These are phyloP conservation scores for Hyla sarda DNA, from an alignment of 2,113 vertebrate genomes.

Conservation along the genomic window DNA sequence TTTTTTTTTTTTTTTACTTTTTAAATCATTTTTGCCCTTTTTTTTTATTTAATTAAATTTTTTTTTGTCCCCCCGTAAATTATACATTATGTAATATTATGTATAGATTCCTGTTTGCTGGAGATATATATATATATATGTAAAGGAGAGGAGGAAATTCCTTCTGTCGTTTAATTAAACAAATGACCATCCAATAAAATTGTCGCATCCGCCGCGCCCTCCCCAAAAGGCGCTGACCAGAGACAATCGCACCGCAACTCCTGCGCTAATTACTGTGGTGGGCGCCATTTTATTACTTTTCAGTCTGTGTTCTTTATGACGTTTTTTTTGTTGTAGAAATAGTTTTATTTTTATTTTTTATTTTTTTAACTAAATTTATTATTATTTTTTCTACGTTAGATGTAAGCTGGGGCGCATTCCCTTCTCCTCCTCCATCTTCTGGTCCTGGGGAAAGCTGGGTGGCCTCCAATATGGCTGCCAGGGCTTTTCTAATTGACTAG, in stretches of 20 bases:
- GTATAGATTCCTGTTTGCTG: slow-evolving; percentile 70
- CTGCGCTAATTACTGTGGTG: no score
- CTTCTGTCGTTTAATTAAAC: slow-evolving; percentile 69
- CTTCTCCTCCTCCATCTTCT: no score
- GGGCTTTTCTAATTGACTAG: neutral
- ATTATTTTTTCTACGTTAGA: neutral
- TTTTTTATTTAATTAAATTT: no score
- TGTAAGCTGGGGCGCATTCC: no score
- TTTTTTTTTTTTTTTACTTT: slow-evolving; percentile 65
- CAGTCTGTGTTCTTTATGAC: neutral
- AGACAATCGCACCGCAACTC: neutral
- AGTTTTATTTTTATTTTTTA: neutral
- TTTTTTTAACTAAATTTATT: neutral
- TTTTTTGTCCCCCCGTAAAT: slow-evolving; percentile 61
- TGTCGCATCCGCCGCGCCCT: slow-evolving; percentile 56
- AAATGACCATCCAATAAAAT: slow-evolving; percentile 66
- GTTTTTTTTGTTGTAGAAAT: neutral
- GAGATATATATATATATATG: slow-evolving; percentile 56
- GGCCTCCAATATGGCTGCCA: neutral
- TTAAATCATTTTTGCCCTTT: slow-evolving; percentile 59
- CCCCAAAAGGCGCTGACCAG: neutral
- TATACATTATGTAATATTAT: slow-evolving; percentile 76
- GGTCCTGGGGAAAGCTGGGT: neutral
- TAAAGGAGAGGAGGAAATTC: neutral
- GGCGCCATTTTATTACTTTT: neutral